Conservation (phyloP, 2,888 invertebrate genomes). For the Phlogophora meticulosa region DNA sequence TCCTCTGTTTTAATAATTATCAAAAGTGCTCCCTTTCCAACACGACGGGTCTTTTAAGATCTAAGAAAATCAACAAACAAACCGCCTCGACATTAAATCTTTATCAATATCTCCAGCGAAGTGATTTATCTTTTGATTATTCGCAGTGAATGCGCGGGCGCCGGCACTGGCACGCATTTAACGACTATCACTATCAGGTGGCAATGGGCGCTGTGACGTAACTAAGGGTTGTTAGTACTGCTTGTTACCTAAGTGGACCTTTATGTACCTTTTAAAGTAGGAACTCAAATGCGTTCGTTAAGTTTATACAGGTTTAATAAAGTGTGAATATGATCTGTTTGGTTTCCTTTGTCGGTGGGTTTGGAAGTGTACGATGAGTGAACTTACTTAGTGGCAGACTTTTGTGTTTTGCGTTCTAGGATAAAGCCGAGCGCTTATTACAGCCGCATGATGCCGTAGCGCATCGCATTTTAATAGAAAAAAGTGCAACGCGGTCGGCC, state of each 20-base stretch:
- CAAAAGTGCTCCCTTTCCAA: too few species aligned
- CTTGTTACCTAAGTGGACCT: conserved; percentile 74
- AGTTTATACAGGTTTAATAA: conserved; percentile 37
- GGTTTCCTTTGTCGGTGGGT: conserved; percentile 8
- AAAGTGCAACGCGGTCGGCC: too few species aligned
- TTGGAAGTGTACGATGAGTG: too few species aligned
- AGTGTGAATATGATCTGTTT: conserved; percentile 35
- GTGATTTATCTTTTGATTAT: conserved; percentile 66
- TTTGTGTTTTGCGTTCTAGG: too few species aligned
- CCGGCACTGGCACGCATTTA: conserved; percentile 71
- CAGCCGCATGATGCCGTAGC: too few species aligned
- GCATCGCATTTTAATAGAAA: too few species aligned
- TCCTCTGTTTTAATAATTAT: too few species aligned
- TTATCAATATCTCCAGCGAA: conserved; percentile 47
- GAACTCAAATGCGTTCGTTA: conserved; percentile 60
- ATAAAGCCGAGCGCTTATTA: too few species aligned
- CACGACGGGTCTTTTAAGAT: not conserved
- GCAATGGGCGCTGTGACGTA: conserved; percentile 69
- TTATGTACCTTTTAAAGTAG: conserved; percentile 71
- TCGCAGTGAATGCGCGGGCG: conserved; percentile 63
- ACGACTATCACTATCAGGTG: conserved; percentile 74
- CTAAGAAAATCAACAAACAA: conserved; percentile 51
- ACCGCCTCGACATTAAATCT: conserved; percentile 28
- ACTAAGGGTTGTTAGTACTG: conserved; percentile 75
- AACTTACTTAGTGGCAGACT: too few species aligned